Evolutionary conservation across 2,888 invertebrate genomes (phyloP), one percentile per base, ranked within the genome.

Genomic region (Aphidius colemani): DNA sequence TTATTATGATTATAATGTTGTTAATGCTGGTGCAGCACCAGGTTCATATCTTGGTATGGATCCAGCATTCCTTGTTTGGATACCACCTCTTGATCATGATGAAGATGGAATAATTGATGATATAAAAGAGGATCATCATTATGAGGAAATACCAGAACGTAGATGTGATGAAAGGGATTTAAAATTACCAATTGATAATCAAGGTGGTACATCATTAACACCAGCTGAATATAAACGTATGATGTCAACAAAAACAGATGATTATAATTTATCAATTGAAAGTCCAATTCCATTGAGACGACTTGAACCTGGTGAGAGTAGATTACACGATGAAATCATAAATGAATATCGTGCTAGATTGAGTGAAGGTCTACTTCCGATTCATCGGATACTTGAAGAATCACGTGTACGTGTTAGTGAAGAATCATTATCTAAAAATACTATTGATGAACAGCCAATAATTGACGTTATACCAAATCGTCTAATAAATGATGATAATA

Each of bases 41-140:
- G 94, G 94, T 18, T 94, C 93, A 0, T 94, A 93, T 76, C 83
- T 94, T 64, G 93, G 93, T 56, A 94, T 94, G 94, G 94, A 94
- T 81, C 94, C 94, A 1, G 93, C 93, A 0, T 94, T 93, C 79
- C 84, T 94, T 53, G 90, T 94, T 0, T 94, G 93, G 93, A 93
- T 94, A 69, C 94, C 94, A 7, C 94, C 94, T 0, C 83, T 92
- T 30, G 90, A 90, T 71, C 90, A 90, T 49, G 89, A 88, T 1
- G 89, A 90, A 18, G 65, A 74, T 1, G 74, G 75, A 41, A 72
- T 72, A 49, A 48, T 74, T 4, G 72, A 70, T 1, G 69, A 69
- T 13, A 72, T 73, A 30, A 72, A 71, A 43, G 72, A 72, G 63
- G 73, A 74, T 56, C 69, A 70, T 66, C 72, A 77, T 49, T 70